Base-by-base conservation (phyloP, 2,888 invertebrate genomes). In the Melangyna quadrimaculata region DNA sequence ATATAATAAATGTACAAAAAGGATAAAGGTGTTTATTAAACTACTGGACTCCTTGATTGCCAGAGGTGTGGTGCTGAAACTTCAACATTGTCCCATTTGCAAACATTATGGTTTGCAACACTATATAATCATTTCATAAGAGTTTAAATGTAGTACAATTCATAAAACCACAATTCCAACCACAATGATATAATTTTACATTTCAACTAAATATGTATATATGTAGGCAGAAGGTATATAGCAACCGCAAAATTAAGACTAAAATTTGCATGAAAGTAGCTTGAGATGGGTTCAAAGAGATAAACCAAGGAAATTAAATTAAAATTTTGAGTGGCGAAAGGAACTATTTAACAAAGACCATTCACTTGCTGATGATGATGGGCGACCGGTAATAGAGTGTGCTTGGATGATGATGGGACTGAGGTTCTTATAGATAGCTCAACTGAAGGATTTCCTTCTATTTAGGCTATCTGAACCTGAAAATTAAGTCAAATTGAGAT, bases 271-370 rank as follows among this genome's bases (percentile, higher is more conserved):
- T 63, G 43, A 43, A 43, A 63, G 19, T 40, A 14, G 24, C 22
- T 24, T 17, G 22, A 63, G 63, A 43, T 43, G 63, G 59, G 59
- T 59, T 59, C 59, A 27, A 63, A 43, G 17, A 63, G 63, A 63
- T 63, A 63, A 63, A 43, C n/a, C n/a, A 10, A 63, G 43, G 40
- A 43, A 63, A 63, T 43, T 63, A 43, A 63, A 63, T 43, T 63
- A 43, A 63, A 63, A 63, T 43, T 40, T 63, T 63, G 63, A 63
- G 63, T 63, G 63, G 17, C 12, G 63, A 63, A 63, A 63, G 63
- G 63, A 40, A 63, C 63, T 63, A 63, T 63, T 63, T 40, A 63
- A 63, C 63, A 63, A 63, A 63, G 27, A 43, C 9, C 63, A 27
- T 22, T 63, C 27, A 43, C 24, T 43, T 37, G 24, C n/a, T 27